phyloP scores from a whole-genome alignment of 2,888 invertebrate genomes.

The Orthosia gothica region DNA sequence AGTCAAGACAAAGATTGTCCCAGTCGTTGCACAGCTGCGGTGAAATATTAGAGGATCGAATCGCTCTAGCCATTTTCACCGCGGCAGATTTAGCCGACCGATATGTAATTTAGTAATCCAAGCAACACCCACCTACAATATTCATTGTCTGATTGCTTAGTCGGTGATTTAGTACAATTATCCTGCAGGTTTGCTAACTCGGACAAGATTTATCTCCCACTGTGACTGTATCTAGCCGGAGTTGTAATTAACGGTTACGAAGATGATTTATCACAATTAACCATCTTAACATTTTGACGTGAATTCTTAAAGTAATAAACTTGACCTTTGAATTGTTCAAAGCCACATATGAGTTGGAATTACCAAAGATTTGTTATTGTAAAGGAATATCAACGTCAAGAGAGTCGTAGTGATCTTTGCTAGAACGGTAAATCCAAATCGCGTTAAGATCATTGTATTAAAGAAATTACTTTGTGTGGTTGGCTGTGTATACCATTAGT shows the following conservation, averaged over 20 bases:
- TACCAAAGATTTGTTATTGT: conserved; percentile 66
- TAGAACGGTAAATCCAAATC: conserved; percentile 58
- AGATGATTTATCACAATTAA: conserved; percentile 86
- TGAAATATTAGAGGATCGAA: conserved; percentile 81
- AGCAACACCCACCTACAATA: conserved; percentile 85
- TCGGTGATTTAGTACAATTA: conserved; percentile 87
- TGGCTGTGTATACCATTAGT: conserved; percentile 75
- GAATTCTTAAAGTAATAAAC: conserved; percentile 70
- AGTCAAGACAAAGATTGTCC: conserved; percentile 84
- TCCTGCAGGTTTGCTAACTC: conserved; percentile 82
- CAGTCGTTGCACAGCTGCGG: conserved; percentile 82
- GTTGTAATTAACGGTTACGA: conserved; percentile 80
- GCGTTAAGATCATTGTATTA: conserved; percentile 55
- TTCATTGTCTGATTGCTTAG: conserved; percentile 84
- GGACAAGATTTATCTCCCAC: conserved; percentile 82
- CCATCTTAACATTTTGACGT: conserved; percentile 78
- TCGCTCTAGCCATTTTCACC: conserved; percentile 74
- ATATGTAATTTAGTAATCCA: conserved; percentile 85
- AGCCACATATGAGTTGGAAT: conserved; percentile 68
- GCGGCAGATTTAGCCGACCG: conserved; percentile 79
- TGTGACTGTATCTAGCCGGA: conserved; percentile 73
- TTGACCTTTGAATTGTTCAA: conserved; percentile 79
- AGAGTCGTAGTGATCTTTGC: conserved; percentile 31
- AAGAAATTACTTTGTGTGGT: conserved; percentile 64
- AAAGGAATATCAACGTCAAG: conserved; percentile 45